Evolutionary conservation across 2,113 vertebrate species (phyloP).

Genomic region (Eulemur macaco): DNA sequence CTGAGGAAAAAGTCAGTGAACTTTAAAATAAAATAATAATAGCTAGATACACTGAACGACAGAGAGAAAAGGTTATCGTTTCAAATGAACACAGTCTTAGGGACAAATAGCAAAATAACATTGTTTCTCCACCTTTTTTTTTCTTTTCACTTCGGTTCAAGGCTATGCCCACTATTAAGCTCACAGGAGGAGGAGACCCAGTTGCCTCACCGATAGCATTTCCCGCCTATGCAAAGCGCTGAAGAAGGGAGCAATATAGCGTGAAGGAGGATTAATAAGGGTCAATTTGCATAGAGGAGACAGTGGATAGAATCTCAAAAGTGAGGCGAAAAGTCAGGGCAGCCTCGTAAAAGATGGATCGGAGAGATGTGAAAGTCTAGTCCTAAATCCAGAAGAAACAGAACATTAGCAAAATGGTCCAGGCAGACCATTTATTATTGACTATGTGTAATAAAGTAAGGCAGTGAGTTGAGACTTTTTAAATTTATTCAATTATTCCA

Average conservation of each 20-base stretch:
- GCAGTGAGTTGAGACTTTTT: not conserved
- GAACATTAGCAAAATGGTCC: not conserved
- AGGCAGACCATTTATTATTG: not conserved
- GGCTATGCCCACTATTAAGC: not conserved
- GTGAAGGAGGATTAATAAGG: not conserved
- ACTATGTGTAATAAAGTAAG: too few relatives aligned
- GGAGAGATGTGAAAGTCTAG: too few relatives aligned
- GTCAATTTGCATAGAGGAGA: too few relatives aligned
- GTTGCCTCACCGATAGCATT: not conserved
- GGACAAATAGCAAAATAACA: too few relatives aligned
- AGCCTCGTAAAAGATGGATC: accelerated
- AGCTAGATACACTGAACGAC: too few relatives aligned
- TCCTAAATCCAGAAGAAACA: not conserved
- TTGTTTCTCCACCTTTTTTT: too few relatives aligned
- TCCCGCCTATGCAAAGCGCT: not conserved
- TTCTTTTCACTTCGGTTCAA: too few relatives aligned
- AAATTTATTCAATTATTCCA: not conserved
- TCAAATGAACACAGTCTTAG: too few relatives aligned
- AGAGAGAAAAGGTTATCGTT: too few relatives aligned
- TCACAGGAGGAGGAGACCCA: not conserved
- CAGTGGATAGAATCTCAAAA: accelerated
- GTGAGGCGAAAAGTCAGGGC: not conserved
- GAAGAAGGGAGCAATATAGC: too few relatives aligned
- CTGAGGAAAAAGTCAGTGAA: too few relatives aligned
- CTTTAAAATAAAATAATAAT: too few relatives aligned